Evolutionary conservation across 2,797 vertebrate species (phyloP).

Genomic region (Epinephelus awoara): DNA sequence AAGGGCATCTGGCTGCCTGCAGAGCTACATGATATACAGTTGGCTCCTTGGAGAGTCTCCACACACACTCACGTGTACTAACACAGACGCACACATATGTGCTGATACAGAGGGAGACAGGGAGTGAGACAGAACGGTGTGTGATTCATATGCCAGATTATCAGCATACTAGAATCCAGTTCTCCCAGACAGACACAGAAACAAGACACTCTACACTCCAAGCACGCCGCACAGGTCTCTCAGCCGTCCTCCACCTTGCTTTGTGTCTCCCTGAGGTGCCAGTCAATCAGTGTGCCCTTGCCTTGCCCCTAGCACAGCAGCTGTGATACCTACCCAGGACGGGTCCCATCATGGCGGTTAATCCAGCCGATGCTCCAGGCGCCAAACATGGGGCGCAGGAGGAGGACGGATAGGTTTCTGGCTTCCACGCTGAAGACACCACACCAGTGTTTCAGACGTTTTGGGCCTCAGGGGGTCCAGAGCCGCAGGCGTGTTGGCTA

Average conservation of each 20-base stretch:
- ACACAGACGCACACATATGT: constrained; percentile 32
- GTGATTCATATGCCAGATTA: constrained; percentile 52
- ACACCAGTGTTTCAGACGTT: constrained; percentile 1
- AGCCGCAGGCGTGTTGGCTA: constrained; percentile 19
- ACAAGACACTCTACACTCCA: constrained; percentile 35
- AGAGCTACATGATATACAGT: constrained; percentile 75
- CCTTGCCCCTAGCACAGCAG: constrained; percentile 52
- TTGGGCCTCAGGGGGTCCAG: constrained; percentile 2
- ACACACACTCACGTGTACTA: constrained; percentile 36
- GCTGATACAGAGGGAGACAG: constrained; percentile 42
- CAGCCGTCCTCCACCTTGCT: constrained; percentile 40
- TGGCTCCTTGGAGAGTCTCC: constrained; percentile 57
- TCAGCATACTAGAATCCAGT: constrained; percentile 8
- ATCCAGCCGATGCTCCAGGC: constrained; percentile 38
- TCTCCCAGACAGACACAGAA: constrained; percentile 30
- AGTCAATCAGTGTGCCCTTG: constrained; percentile 62
- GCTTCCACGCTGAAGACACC: not conserved
- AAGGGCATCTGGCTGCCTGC: constrained; percentile 79
- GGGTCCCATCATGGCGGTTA: constrained; percentile 36
- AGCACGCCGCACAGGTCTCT: not conserved
- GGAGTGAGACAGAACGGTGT: constrained; percentile 18
- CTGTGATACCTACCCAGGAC: constrained; percentile 42
- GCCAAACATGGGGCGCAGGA: not conserved
- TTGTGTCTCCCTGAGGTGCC: constrained; percentile 58
- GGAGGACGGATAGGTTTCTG: constrained; percentile 17